Evolutionary conservation across 1,140 invertebrate genomes (phyloP).

Genomic region (Eubasilissa regina): DNA sequence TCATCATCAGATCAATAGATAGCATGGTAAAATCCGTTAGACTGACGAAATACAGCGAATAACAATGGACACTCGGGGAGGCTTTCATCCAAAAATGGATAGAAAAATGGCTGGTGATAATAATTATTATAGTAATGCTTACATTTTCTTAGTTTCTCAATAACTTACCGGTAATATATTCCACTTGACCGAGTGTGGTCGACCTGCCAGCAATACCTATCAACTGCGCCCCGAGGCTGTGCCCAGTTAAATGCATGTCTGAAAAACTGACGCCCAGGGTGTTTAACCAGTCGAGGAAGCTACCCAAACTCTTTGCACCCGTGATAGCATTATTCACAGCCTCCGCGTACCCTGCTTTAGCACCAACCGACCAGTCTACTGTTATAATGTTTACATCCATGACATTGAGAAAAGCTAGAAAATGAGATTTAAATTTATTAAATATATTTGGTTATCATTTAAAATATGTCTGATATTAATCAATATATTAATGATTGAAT

Average conservation of each 20-base stretch:
- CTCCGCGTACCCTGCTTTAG: constrained; percentile 67
- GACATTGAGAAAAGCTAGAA: constrained; percentile 66
- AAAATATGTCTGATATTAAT: too few relatives aligned
- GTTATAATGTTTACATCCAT: constrained; percentile 74
- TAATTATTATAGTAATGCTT: too few relatives aligned
- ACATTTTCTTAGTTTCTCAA: too few relatives aligned
- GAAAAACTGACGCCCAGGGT: constrained; percentile 63
- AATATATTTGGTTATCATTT: too few relatives aligned
- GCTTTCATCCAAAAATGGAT: too few relatives aligned
- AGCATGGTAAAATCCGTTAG: too few relatives aligned
- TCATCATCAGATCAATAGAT: too few relatives aligned
- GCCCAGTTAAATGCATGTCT: constrained; percentile 64
- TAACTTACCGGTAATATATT: constrained; percentile 61
- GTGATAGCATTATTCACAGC: constrained; percentile 68
- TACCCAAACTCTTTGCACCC: constrained; percentile 70
- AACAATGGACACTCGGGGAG: too few relatives aligned
- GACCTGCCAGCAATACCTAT: constrained; percentile 52
- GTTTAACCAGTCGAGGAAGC: constrained; percentile 71
- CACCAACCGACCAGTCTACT: constrained; percentile 72
- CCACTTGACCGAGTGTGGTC: constrained; percentile 50
- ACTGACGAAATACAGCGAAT: too few relatives aligned
- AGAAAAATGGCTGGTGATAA: too few relatives aligned
- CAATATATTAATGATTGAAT: too few relatives aligned
- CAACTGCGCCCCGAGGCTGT: constrained; percentile 54
- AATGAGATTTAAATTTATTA: too few relatives aligned